Evolutionary conservation across 2,113 vertebrate genomes (phyloP), one percentile per base, ranked within the genome.

Genomic region (Laticauda laticaudata): DNA sequence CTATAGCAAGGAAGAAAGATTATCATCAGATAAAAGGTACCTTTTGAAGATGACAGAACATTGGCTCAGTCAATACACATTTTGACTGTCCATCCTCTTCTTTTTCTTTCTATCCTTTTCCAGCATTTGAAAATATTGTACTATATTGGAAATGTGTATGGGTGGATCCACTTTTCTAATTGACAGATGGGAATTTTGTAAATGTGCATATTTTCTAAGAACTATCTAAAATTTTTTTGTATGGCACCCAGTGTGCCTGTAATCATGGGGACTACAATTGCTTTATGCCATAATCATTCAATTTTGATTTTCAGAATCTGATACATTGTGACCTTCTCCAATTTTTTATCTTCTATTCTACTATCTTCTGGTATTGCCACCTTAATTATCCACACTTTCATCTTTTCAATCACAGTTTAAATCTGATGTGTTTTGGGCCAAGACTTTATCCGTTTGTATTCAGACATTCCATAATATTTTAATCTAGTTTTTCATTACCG

Each of bases 11-110:
- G 95, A 98, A 93, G 97, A 97, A 95, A 96, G 92, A 3, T 91
- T 98, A 53, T 90, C 95, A 95, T 95, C 95, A 39, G 92, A 69
- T 55, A n/a, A 94, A 94, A 98, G 98, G 98, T 98, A 96, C 91
- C 98, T 98, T 98, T 95, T 93, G 97, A 90, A 21, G 15, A 91
- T 81, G 75, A 56, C 0, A 56, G 86, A 75, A 55, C 59, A 29
- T 10, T 64, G 26, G 59, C 59, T 64, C 10, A 29, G 26, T 29
- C 26, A 64, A 64, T 64, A 64, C 26, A n/a, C 29, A n/a, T 64
- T 64, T 29, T 10, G 26, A 64, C 26, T 64, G 26, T 64, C n/a
- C 3, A 64, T n/a, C 59, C 59, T 61, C 61, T 64, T 29, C 26
- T n/a, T 64, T 64, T 64, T 64, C 61, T 64, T 64, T 64, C 61